Evolutionary conservation across 2,797 vertebrate species (phyloP).

Genomic region (Argentina silus): DNA sequence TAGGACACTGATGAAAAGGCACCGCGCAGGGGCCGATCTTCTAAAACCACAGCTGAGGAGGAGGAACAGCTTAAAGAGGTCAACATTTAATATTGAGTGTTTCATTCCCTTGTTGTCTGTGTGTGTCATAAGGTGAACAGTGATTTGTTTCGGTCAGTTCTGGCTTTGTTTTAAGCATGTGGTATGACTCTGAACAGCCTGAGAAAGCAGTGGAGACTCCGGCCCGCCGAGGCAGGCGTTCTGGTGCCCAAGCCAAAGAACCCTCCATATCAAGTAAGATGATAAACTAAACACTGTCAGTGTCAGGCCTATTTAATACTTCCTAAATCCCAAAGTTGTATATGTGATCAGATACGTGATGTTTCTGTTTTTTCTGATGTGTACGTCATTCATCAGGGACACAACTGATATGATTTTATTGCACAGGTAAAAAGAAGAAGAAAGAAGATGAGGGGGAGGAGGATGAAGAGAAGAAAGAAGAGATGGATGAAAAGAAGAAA

Average conservation of each 20-base stretch:
- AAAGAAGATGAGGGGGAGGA: no score
- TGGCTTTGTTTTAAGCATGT: slow-evolving; percentile 10
- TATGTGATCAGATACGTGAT: background rate
- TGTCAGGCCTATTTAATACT: background rate
- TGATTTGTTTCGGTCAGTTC: background rate
- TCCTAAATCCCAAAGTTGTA: background rate
- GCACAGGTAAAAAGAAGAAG: background rate
- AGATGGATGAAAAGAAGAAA: no score
- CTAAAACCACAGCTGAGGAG: slow-evolving; percentile 44
- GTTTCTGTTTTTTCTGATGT: no score
- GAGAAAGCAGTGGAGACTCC: slow-evolving; percentile 53
- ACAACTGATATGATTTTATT: background rate
- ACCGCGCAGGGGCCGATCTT: slow-evolving; percentile 58
- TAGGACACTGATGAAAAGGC: slow-evolving; percentile 54
- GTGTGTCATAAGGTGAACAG: background rate
- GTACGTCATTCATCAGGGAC: no score
- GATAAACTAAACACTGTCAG: background rate
- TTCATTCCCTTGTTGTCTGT: background rate
- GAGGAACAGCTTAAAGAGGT: slow-evolving; percentile 52
- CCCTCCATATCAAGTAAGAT: slow-evolving; percentile 45
- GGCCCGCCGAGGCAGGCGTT: slow-evolving; percentile 41
- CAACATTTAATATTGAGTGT: background rate
- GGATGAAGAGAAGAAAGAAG: no score
- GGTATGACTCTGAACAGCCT: slow-evolving; percentile 11
- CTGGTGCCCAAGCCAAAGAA: slow-evolving; percentile 54